phyloP scores from a whole-genome alignment of 2,113 vertebrate genomes.

The Cranoglanis bouderius region DNA sequence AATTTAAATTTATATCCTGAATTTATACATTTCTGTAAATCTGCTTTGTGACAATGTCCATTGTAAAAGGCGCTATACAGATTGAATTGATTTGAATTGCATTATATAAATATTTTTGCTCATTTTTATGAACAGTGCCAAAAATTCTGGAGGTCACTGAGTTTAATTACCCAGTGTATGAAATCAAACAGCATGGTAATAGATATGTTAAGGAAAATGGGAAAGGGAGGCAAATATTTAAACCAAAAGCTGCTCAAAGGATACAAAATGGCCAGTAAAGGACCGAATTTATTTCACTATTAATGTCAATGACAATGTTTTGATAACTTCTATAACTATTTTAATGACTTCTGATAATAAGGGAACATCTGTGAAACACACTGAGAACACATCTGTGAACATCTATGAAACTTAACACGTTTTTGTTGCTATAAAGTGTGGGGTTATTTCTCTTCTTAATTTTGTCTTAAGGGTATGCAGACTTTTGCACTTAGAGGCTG shows the following conservation, averaged over 20 bases:
- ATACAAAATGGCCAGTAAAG: neutral
- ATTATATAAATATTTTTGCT: neutral
- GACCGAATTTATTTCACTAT: neutral
- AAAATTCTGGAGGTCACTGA: neutral
- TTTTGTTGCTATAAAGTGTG: neutral
- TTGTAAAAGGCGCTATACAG: too few species aligned
- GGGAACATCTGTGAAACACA: neutral
- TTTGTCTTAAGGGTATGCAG: neutral
- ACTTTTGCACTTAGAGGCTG: neutral
- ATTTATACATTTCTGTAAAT: too few species aligned
- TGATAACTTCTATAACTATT: neutral
- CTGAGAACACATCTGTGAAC: neutral
- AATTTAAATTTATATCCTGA: too few species aligned
- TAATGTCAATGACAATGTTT: neutral
- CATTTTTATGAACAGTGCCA: neutral
- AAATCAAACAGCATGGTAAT: neutral
- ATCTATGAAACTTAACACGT: neutral
- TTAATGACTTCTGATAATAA: neutral
- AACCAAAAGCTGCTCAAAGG: neutral
- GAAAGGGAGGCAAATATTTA: neutral
- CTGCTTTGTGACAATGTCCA: too few species aligned
- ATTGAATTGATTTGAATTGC: too few species aligned
- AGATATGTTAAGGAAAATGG: neutral
- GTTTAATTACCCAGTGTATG: neutral
- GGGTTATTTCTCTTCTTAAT: neutral